Conservation (phyloP, 1,140 invertebrate genomes). For the Leguminivora glycinivorella region DNA sequence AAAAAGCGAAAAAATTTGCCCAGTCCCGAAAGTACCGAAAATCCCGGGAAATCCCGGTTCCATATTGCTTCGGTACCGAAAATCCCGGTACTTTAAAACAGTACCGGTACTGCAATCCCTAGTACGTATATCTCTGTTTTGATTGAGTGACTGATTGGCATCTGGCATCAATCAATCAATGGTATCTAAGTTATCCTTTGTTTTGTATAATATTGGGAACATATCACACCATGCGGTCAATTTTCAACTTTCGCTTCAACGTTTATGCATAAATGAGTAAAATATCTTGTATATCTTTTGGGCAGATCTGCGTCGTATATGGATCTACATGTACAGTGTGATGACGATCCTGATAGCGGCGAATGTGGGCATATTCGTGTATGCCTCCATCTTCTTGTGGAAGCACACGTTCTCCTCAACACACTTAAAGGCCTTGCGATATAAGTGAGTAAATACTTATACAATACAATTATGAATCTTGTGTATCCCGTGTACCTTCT, state of each 20-base stretch:
- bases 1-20: no score
- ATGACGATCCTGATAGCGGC: constrained; percentile 50
- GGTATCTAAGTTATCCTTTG: no score
- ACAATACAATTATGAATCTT: constrained; percentile 53
- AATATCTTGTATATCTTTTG: constrained; percentile 35
- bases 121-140: no score
- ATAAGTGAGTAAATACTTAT: constrained; percentile 30
- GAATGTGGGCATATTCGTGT: constrained; percentile 64
- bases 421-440: constrained; percentile 42
- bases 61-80: no score
- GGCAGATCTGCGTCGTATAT: constrained; percentile 56
- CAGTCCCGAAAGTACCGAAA: no score
- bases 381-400: constrained; percentile 55
- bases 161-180: no score
- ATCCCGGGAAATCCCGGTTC: no score
- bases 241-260: neutral
- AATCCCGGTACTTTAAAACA: no score
- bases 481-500: no score
- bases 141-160: no score
- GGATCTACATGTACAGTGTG: constrained; percentile 69
- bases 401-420: constrained; percentile 49
- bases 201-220: no score
- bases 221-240: neutral
- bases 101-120: no score
- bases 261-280: neutral